These are phyloP conservation scores for Reticulitermes speratus DNA, from an alignment of 1,140 invertebrate genomes.

Conservation along the genomic window DNA sequence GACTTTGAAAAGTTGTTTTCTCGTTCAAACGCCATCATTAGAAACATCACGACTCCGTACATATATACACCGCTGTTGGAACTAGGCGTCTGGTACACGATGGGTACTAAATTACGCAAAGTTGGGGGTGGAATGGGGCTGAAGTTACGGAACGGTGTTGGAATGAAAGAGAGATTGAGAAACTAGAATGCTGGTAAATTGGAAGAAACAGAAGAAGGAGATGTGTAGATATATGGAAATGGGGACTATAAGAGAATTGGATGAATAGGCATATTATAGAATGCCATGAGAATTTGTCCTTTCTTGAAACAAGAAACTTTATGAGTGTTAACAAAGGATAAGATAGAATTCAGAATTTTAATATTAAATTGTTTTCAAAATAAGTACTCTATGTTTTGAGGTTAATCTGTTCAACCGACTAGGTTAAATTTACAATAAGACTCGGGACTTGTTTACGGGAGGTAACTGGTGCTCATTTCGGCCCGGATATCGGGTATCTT, in stretches of 20 bases:
- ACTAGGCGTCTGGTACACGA: neutral
- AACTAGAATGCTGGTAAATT: neutral
- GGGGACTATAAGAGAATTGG: neutral
- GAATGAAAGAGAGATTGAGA: neutral
- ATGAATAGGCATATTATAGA: neutral
- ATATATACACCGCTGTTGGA: neutral
- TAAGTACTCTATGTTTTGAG: too few relatives aligned
- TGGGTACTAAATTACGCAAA: conserved; percentile 25
- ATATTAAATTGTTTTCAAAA: too few relatives aligned
- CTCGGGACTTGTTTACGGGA: too few relatives aligned
- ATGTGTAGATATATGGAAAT: neutral
- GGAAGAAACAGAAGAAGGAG: neutral
- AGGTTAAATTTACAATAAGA: too few relatives aligned
- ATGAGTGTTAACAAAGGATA: too few relatives aligned
- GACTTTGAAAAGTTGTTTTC: conserved; percentile 33
- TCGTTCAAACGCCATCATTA: conserved; percentile 29
- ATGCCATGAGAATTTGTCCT: neutral
- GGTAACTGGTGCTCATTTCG: too few relatives aligned
- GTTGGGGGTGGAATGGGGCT: neutral
- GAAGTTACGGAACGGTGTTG: neutral
- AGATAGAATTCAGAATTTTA: too few relatives aligned
- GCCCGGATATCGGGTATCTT: too few relatives aligned
- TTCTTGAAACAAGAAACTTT: too few relatives aligned
- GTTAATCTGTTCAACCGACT: too few relatives aligned
- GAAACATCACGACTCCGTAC: conserved; percentile 26